Evolutionary conservation across 2,888 invertebrate genomes (phyloP), one percentile per base, ranked within the genome.

Genomic region (Agrypnus murinus): DNA sequence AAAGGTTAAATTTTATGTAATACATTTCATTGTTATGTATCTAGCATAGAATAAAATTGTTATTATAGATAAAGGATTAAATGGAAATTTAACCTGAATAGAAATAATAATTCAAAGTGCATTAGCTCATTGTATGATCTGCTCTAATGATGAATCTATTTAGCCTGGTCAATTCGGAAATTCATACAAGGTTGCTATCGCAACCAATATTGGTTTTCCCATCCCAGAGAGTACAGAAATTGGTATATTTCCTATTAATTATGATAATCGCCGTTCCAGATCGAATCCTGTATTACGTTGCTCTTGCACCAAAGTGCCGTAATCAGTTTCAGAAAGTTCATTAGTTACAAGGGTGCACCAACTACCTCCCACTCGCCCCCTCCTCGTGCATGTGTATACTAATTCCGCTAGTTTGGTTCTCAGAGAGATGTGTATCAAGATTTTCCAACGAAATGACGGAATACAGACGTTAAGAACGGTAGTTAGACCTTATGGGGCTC

Each of bases 191-290:
- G 73, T 75, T 75, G 69, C 69, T 67, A 74, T 75, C 71, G 69
- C 50, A 67, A 72, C 74, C 81, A 79, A 83, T 84, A 83, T 83
- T 82, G 83, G 83, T 83, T 83, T 82, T 80, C 79, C 80, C 80
- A 77, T 78, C 81, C 78, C 79, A 78, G 77, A 55, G 71, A 78
- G 77, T 80, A 77, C 76, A 77, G 82, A 82, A 84, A 84, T 84
- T 84, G 83, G 80, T 81, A 82, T 80, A 83, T 82, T 84, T 84
- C 83, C 83, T 81, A 82, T 83, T 83, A 84, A 83, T 84, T 82
- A 81, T 79, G 80, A 80, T 82, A 83, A 82, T 81, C 81, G 77
- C 74, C 72, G 65, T 60, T 38, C 50, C 53, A 65, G 73, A 71
- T 77, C 76, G 78, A 80, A 80, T 77, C 77, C 73, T 75, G 76